phyloP scores from a whole-genome alignment of 1,140 invertebrate species.

The Orius insidiosus region DNA sequence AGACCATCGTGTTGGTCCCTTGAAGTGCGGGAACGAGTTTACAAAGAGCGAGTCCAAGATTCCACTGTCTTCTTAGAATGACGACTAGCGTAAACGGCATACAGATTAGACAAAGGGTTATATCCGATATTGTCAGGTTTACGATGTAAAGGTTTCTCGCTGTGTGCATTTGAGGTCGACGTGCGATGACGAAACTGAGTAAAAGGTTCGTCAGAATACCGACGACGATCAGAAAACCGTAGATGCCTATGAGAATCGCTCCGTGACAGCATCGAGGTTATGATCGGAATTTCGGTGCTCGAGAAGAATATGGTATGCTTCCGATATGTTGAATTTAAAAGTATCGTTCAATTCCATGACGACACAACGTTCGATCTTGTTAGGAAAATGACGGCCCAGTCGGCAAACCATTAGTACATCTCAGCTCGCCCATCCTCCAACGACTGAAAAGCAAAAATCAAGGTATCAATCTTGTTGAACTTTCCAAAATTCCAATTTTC shows the following conservation, averaged over 20 bases:
- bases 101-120: slow-evolving; percentile 36
- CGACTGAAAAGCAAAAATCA: neutral
- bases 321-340: slow-evolving; percentile 21
- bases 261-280: slow-evolving; percentile 17
- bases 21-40: slow-evolving; percentile 35
- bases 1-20: slow-evolving; percentile 41
- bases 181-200: slow-evolving; percentile 27
- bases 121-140: slow-evolving; percentile 39
- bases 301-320: slow-evolving; percentile 19
- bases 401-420: slow-evolving; percentile 9
- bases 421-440: neutral
- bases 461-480: too few relatives aligned
- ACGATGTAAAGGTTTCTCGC: slow-evolving; percentile 43
- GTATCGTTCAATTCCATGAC: slow-evolving; percentile 19
- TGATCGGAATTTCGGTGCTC: slow-evolving; percentile 15
- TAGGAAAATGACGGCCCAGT: neutral
- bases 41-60: slow-evolving; percentile 30
- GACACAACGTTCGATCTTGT: slow-evolving; percentile 6
- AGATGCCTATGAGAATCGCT: slow-evolving; percentile 13
- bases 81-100: slow-evolving; percentile 36
- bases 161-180: slow-evolving; percentile 30
- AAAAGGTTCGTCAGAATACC: slow-evolving; percentile 28
- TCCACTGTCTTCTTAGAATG: slow-evolving; percentile 24
- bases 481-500: too few relatives aligned
- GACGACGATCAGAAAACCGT: slow-evolving; percentile 24